These are phyloP conservation scores for Nycteola revayana DNA, from an alignment of 2,888 invertebrate species.

Conservation along the genomic window DNA sequence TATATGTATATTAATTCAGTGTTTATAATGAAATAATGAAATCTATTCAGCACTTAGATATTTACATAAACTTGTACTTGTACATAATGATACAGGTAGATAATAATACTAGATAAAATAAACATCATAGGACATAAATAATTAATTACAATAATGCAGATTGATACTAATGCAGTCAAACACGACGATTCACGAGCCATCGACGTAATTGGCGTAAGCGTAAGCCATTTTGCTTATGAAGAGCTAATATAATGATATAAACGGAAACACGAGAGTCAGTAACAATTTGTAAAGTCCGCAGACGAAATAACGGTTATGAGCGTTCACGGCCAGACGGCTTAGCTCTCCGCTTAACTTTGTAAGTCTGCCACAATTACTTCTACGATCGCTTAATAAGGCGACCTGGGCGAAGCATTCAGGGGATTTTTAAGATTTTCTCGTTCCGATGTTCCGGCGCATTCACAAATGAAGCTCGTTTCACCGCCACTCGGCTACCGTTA, in stretches of 20 bases:
- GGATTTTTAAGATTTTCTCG: conserved; percentile 62
- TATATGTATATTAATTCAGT: too few species aligned
- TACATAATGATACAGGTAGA: too few species aligned
- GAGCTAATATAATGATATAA: conserved; percentile 38
- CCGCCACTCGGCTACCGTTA: conserved; percentile 38
- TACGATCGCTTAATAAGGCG: conserved; percentile 68
- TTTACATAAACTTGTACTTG: too few species aligned
- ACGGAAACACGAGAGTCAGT: conserved; percentile 45
- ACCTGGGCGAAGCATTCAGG: conserved; percentile 56
- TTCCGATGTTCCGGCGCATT: conserved; percentile 35
- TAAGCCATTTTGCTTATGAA: conserved; percentile 25
- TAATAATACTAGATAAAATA: too few species aligned
- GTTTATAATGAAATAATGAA: too few species aligned
- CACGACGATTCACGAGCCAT: too few species aligned
- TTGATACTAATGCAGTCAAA: too few species aligned
- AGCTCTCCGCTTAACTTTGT: conserved; percentile 74
- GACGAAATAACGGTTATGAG: conserved; percentile 79
- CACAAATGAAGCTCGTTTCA: conserved; percentile 54
- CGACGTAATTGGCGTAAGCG: too few species aligned
- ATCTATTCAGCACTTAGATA: too few species aligned
- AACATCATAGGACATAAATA: too few species aligned
- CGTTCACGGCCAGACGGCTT: conserved; percentile 59
- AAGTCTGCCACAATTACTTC: conserved; percentile 75
- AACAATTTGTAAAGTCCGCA: conserved; percentile 76
- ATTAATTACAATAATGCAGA: too few species aligned